Evolutionary conservation across 2,888 invertebrate species (phyloP), one percentile per base, ranked within the genome.

Genomic region (Stratiomys singularior): DNA sequence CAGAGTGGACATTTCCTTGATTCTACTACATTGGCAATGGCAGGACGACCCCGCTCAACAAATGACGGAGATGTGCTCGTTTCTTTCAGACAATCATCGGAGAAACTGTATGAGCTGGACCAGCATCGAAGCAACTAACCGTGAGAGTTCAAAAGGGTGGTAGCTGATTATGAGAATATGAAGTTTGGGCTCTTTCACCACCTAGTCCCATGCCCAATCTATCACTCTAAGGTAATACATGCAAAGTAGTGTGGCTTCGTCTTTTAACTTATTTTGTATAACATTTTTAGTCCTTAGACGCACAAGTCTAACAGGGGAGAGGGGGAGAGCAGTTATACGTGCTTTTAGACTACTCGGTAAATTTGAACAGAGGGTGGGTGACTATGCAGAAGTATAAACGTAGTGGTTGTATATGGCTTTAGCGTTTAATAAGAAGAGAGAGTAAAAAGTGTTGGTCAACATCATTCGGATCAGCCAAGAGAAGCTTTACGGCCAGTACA

Each of bases 1-100:
- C 58, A 18, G 79, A 76, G 77, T 64, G 79, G 79, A 79, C 79
- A 77, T 77, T 79, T 79, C 72, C 79, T 79, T 77, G 74, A 74
- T 67, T 74, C 66, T 66, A n/a, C n/a, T 63, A 74, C 66, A 37
- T 77, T 47, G 47, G 67, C 64, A 52, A 30, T 27, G 23, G 11
- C 21, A 47, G 47, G 37, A 58, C 60, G 74, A 67, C 56, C 77
- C 46, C n/a, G 21, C 72, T 52, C 46, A 15, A 58, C 46, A 37
- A 37, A 23, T 58, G 23, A 1, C 11, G 15, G 44, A 28, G 18
- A 58, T 37, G 58, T 25, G 58, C 23, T 58, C 30, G 28, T 44
- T 30, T 27, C 25, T 46, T 46, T 11, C 69, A 25, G 47, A 27
- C 47, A 18, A 5, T 44, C 47, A 44, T 44, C 69, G 25, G 37